Percentiles rank a stretch among this genome's conserved stretches.
phyloP scores from a whole-genome alignment of 2,888 invertebrate genomes.

The Spicauda simplicius region DNA sequence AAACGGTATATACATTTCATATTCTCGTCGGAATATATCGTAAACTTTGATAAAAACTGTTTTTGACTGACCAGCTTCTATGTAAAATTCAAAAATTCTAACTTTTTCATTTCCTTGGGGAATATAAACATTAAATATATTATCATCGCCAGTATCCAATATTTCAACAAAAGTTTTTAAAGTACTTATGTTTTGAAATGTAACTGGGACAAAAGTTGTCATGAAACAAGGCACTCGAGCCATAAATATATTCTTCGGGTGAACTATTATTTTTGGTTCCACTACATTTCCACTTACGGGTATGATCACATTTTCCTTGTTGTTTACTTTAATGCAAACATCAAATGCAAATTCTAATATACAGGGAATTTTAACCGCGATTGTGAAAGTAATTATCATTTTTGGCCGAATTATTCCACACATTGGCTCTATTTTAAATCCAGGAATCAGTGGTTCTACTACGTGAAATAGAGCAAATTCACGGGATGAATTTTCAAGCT shows the following conservation, averaged over 20 bases:
- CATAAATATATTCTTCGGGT: slow-evolving; percentile 79
- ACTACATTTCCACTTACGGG: slow-evolving; percentile 75
- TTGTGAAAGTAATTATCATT: slow-evolving; percentile 73
- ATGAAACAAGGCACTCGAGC: slow-evolving; percentile 73
- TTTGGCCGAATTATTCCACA: slow-evolving; percentile 80
- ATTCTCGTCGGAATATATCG: slow-evolving; percentile 74
- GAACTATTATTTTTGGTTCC: slow-evolving; percentile 78
- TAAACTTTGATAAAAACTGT: slow-evolving; percentile 68
- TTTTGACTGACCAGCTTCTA: slow-evolving; percentile 69
- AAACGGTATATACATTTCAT: slow-evolving; percentile 85
- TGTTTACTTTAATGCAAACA: slow-evolving; percentile 70
- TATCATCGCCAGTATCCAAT: slow-evolving; percentile 65
- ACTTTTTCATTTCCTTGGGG: slow-evolving; percentile 68
- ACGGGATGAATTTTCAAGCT: slow-evolving; percentile 81
- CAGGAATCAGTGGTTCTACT: slow-evolving; percentile 74
- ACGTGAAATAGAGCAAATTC: slow-evolving; percentile 80
- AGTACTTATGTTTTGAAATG: slow-evolving; percentile 65
- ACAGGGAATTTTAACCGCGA: slow-evolving; percentile 72
- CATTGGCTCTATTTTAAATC: slow-evolving; percentile 79
- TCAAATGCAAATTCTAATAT: slow-evolving; percentile 71
- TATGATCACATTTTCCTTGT: slow-evolving; percentile 71
- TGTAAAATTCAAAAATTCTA: slow-evolving; percentile 57
- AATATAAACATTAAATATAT: slow-evolving; percentile 67
- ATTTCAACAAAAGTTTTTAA: slow-evolving; percentile 62
- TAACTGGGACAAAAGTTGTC: slow-evolving; percentile 69